Base-by-base conservation (phyloP, 2,797 vertebrate genomes). In the Tauraco hartlaubi region DNA sequence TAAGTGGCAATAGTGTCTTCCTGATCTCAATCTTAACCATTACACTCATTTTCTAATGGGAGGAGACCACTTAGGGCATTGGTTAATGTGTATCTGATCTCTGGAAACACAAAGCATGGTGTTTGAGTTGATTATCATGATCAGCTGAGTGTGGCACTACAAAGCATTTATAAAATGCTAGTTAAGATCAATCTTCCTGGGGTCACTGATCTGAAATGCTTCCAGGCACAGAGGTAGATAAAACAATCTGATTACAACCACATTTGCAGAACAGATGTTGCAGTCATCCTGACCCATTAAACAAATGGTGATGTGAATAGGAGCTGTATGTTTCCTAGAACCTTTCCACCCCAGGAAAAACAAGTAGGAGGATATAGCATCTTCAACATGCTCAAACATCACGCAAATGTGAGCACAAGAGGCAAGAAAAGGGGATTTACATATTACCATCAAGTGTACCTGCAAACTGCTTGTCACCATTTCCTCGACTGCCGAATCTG, bases 381-480 rank as follows among this genome's bases (percentile, higher is more conserved):
- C 96, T 95, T 94, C 95, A 76, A 72, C 94, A 94, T 96, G 97
- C 94, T 97, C 95, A 93, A 73, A 90, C 96, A 93, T 92, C 98
- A 98, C 98, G 98, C 98, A 98, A 96, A 82, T 95, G 96, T 97
- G 98, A 97, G 96, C 96, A 88, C 85, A 97, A 97, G 88, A 88
- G 79, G 77, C 94, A 95, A 97, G 84, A 95, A 96, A 97, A 98
- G 96, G 95, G 96, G 97, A 88, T 97, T 97, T 97, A 98, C 97
- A 85, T 97, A 98, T 98, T 98, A 98, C 98, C 97, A 91, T 97
- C 85, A 68, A 98, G 97, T 97, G 96, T 99, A 99, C 99, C 99
- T 99, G 99, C 99, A 98, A 99, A 99, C 98, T 99, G 99, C 97
- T 98, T 99, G 98, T 99, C 99, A 71, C 99, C 99, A 16, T 99